Evolutionary conservation across 92 coral and sea anemone species (phyloP).

Genomic region (Porites divaricata): DNA sequence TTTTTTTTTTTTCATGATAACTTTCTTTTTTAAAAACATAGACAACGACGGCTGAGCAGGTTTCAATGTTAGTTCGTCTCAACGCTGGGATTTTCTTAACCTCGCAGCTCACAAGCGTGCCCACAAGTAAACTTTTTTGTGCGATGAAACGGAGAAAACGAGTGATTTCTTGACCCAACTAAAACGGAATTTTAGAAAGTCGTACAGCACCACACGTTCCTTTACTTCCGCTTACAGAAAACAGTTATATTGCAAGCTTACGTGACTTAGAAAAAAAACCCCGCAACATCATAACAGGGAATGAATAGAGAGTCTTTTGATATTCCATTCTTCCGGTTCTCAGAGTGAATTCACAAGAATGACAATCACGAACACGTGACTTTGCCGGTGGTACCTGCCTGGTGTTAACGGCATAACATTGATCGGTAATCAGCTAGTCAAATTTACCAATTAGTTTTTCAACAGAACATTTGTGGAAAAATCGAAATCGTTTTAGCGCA

Average conservation of each 20-base stretch:
- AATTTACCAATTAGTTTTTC: background rate
- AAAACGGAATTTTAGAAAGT: too few relatives aligned
- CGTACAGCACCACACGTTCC: too few relatives aligned
- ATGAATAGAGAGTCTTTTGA: slow-evolving; percentile 3
- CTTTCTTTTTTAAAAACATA: too few relatives aligned
- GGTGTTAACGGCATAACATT: background rate
- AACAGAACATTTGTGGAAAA: background rate
- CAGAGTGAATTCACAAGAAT: background rate
- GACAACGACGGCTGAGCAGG: too few relatives aligned
- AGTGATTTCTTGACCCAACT: too few relatives aligned
- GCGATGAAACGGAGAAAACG: too few relatives aligned
- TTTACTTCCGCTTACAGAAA: too few relatives aligned
- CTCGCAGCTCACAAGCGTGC: too few relatives aligned
- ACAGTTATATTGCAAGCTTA: background rate
- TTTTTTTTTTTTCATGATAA: too few relatives aligned
- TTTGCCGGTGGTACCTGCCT: slow-evolving; percentile 10
- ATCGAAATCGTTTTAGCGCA: background rate
- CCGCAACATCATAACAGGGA: background rate
- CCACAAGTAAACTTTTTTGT: too few relatives aligned
- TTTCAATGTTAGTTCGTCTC: too few relatives aligned
- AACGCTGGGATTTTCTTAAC: too few relatives aligned
- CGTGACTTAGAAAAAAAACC: background rate
- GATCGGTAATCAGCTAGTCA: background rate
- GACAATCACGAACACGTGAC: slow-evolving; percentile 16
- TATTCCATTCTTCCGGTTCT: background rate